Percentiles rank a stretch among this genome's conserved stretches.
These are phyloP conservation scores for Anser cygnoides DNA, from an alignment of 2,113 vertebrate genomes.

Conservation along the genomic window DNA sequence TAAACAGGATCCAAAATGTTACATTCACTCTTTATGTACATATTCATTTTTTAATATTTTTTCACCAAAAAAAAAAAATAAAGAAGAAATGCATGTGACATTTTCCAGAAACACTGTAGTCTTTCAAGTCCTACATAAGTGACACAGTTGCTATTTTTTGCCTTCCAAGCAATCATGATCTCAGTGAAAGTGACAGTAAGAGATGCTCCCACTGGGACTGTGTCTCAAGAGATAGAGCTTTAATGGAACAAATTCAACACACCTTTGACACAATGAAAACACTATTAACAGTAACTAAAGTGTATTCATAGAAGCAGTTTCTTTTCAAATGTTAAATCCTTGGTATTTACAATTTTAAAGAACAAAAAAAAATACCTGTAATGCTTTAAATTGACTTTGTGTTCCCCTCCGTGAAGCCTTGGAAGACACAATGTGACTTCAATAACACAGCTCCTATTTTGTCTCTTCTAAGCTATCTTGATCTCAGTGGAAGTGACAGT, in stretches of 20 bases:
- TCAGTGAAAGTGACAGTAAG: slow-evolving; percentile 43
- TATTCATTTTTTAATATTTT: background rate
- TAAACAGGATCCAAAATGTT: background rate
- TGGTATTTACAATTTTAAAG: background rate
- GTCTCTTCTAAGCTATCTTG: background rate
- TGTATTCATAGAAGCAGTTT: background rate
- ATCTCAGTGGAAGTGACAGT: background rate
- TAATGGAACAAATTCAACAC: slow-evolving; percentile 16
- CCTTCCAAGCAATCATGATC: slow-evolving; percentile 22
- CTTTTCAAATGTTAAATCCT: background rate
- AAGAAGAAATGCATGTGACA: background rate
- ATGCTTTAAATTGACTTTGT: background rate
- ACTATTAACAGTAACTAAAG: slow-evolving; percentile 40
- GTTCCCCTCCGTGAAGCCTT: background rate
- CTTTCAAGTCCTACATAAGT: background rate
- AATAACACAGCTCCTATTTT: background rate
- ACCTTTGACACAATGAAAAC: slow-evolving; percentile 45
- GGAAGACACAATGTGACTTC: background rate
- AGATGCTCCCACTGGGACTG: slow-evolving; percentile 15
- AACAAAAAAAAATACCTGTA: background rate
- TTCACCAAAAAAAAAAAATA: background rate
- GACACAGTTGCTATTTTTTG: slow-evolving; percentile 30
- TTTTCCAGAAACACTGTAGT: background rate
- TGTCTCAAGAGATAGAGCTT: slow-evolving; percentile 13
- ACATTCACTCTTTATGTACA: background rate